Evolutionary conservation across 2,113 vertebrate species (phyloP).

Genomic region (Atlantisia rogersi): DNA sequence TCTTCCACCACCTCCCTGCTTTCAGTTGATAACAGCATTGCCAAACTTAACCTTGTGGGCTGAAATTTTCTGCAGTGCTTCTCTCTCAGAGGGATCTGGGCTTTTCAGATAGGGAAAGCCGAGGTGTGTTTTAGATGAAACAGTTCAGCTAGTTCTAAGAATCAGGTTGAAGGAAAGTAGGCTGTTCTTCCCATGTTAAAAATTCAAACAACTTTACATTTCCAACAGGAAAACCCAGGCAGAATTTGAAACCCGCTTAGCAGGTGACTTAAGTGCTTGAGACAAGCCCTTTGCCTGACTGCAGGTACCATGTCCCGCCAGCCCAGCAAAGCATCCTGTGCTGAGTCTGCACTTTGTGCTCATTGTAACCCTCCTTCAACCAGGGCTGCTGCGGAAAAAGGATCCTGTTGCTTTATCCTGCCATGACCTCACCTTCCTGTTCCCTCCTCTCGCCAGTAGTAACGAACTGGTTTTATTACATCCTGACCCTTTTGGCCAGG

Average conservation of each 20-base stretch:
- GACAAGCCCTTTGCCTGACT: background rate
- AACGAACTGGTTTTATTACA: background rate
- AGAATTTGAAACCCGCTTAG: background rate
- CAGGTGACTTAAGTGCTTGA: background rate
- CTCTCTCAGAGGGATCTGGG: background rate
- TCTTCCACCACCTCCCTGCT: background rate
- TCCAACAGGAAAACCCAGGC: background rate
- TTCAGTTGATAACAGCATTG: background rate
- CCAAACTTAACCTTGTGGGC: background rate
- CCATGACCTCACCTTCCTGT: background rate
- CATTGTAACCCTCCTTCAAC: background rate
- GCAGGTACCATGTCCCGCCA: background rate
- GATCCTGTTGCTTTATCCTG: background rate
- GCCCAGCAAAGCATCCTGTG: background rate
- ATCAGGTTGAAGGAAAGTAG: background rate
- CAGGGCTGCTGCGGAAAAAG: background rate
- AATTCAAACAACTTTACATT: background rate
- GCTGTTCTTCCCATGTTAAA: background rate
- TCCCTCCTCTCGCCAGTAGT: background rate
- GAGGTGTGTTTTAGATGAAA: background rate
- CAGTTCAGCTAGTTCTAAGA: background rate
- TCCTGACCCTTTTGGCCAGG: background rate
- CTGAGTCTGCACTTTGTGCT: background rate
- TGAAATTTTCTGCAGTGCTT: background rate
- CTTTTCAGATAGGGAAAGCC: background rate